phyloP scores from a whole-genome alignment of 2,888 invertebrate genomes.

The Ctena decussata region DNA sequence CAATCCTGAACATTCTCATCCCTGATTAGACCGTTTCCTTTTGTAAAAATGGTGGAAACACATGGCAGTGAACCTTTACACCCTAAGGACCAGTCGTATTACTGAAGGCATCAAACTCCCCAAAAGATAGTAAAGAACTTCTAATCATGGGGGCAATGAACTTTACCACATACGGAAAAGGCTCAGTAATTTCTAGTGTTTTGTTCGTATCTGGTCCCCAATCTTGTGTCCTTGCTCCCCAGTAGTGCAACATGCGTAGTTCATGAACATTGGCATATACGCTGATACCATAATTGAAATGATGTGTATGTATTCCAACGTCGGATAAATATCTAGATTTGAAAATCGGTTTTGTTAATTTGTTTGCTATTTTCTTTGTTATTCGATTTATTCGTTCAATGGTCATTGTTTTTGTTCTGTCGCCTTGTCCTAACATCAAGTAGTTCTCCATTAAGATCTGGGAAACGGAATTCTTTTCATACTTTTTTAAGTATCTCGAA shows the following conservation, averaged over 20 bases:
- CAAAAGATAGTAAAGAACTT: constrained; percentile 8
- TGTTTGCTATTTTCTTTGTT: constrained; percentile 58
- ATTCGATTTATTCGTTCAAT: constrained; percentile 68
- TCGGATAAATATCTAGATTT: background rate
- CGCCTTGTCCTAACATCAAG: constrained; percentile 70
- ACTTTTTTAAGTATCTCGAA: constrained; percentile 50
- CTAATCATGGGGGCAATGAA: constrained; percentile 7
- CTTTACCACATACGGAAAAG: constrained; percentile 15
- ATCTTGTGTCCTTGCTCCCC: constrained; percentile 69
- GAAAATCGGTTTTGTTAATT: constrained; percentile 66
- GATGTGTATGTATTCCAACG: constrained; percentile 37
- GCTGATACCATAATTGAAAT: constrained; percentile 4
- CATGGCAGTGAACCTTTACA: too few species aligned
- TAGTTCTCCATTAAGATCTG: constrained; percentile 58
- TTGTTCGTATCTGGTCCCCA: constrained; percentile 71
- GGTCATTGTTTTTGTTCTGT: constrained; percentile 50
- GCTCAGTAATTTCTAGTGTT: constrained; percentile 49
- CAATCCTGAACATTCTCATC: too few species aligned
- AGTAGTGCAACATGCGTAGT: constrained; percentile 70
- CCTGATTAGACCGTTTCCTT: too few species aligned
- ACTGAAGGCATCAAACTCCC: constrained; percentile 29
- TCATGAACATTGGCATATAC: constrained; percentile 26
- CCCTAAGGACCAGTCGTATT: constrained; percentile 32
- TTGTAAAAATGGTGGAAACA: too few species aligned
- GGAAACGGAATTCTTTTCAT: background rate